These are phyloP conservation scores for Ciconia maguari DNA, from an alignment of 2,113 vertebrate species.

Conservation along the genomic window DNA sequence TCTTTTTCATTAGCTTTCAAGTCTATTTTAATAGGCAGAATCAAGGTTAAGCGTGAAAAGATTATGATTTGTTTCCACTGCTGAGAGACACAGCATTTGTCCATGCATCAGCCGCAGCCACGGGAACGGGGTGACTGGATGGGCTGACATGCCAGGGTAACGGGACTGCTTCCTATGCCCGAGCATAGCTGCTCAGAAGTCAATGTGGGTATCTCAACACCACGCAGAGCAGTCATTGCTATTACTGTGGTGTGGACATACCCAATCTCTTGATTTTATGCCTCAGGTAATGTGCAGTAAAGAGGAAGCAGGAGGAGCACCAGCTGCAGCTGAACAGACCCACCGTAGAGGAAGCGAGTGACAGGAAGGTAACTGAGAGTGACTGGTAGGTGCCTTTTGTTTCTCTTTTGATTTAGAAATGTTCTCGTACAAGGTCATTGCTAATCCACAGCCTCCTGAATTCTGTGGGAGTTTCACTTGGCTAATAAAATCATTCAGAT, in stretches of 20 bases:
- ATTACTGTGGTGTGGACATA: neutral
- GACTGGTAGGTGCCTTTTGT: neutral
- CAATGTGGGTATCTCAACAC: neutral
- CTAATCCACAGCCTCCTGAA: neutral
- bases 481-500: neutral
- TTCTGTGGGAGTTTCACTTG: neutral
- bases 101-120: accelerated
- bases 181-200: neutral
- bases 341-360: accelerated
- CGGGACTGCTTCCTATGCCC: neutral
- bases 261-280: neutral
- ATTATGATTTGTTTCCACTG: neutral
- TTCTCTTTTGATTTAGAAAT: neutral
- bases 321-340: neutral
- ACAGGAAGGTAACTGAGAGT: neutral
- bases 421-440: neutral
- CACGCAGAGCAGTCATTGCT: neutral
- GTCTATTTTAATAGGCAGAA: neutral
- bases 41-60: neutral
- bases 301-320: neutral
- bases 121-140: accelerated
- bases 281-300: neutral
- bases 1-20: neutral
- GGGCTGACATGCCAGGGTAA: neutral
- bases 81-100: neutral